Evolutionary conservation across 2,797 vertebrate species (phyloP), one percentile per base, ranked within the genome.

Genomic region (Discoglossus pictus): DNA sequence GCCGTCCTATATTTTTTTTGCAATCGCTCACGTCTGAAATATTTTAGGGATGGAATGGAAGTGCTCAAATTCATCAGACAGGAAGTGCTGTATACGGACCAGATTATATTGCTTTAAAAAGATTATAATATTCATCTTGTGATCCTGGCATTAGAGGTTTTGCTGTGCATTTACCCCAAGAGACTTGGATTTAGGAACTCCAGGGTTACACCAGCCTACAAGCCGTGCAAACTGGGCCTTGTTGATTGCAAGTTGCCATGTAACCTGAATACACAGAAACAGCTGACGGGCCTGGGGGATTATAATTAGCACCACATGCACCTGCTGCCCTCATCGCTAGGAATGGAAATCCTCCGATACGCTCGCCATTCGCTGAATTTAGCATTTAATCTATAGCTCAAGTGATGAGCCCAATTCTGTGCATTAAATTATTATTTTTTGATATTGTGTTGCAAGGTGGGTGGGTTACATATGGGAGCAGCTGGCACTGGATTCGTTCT

Each of bases 161-260:
- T 11, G 7, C 15, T n/a, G 10, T 18, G 48, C 1, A 16, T 40
- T 13, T 47, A 13, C 13, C 50, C 35, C 18, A 4, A 17, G 16
- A 15, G 42, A 15, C 21, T 46, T 7, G 11, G 6, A 11, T 59
- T 42, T 38, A 27, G 48, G 56, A 53, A 54, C 34, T 62, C 35
- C 35, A 50, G 27, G 18, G 43, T 50, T 42, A 18, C 60, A 13
- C 50, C 43, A 11, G 25, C 15, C 24, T 16, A 16, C 21, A 1
- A 40, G 50, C 42, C 36, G 11, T 64, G 52, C 36, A 50, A 38
- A 64, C 13, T 12, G 6, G 7, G 59, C 36, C 36, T 58, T 71
- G 66, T 61, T 62, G 43, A 51, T 48, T 15, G 10, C 12, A 58
- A 31, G 68, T 70, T 70, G 68, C 68, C 25, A 48, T 43, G 68